These are phyloP conservation scores for Pecten maximus DNA, from an alignment of 2,888 invertebrate genomes.

Conservation along the genomic window DNA sequence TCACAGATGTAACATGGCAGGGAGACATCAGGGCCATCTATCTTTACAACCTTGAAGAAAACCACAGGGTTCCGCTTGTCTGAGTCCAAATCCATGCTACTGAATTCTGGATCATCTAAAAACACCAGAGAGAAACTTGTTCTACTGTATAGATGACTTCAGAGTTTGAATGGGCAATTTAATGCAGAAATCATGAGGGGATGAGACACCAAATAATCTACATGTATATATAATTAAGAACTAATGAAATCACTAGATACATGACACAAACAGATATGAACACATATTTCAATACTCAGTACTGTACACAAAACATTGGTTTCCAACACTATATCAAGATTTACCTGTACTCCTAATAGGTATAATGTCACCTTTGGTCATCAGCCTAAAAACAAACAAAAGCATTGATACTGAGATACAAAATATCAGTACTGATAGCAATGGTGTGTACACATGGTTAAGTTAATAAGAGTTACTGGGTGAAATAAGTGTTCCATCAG, in stretches of 20 bases:
- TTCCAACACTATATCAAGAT: neutral
- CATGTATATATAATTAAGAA: neutral
- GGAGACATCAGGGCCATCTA: conserved; percentile 65
- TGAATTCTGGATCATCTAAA: conserved; percentile 74
- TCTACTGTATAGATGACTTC: neutral
- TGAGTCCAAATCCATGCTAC: conserved; percentile 58
- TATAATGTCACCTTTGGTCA: conserved; percentile 73
- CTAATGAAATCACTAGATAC: no score
- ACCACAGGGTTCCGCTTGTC: conserved; percentile 73
- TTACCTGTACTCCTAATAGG: conserved; percentile 74
- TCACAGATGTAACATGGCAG: conserved; percentile 69
- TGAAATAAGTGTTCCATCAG: no score
- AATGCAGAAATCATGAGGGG: neutral
- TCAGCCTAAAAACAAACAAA: conserved; percentile 64
- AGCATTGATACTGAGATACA: neutral
- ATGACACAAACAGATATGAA: neutral
- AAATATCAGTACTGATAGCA: no score
- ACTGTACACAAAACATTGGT: neutral
- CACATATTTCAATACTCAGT: neutral
- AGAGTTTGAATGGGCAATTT: neutral
- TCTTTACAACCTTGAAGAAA: conserved; percentile 75
- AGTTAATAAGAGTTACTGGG: no score
- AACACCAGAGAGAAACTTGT: neutral
- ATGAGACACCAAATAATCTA: neutral
- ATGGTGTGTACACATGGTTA: no score